phyloP scores from a whole-genome alignment of 2,113 vertebrate species.

The Mungos mungo region DNA sequence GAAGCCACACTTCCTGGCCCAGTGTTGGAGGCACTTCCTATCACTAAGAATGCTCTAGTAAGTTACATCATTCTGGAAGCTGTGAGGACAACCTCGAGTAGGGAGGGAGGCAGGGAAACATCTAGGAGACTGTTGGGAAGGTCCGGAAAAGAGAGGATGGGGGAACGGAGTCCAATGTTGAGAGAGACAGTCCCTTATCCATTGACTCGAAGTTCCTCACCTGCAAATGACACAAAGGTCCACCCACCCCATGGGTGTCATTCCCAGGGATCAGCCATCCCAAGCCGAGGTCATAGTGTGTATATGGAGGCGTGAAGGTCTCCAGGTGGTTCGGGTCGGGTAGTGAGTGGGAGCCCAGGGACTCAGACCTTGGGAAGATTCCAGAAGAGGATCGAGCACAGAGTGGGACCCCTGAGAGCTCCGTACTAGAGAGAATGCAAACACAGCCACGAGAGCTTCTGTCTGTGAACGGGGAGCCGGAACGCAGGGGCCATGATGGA shows the following conservation, averaged over 20 bases:
- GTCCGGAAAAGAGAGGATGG: not conserved
- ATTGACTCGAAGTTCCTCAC: not conserved
- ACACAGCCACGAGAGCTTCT: too few species aligned
- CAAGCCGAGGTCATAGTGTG: not conserved
- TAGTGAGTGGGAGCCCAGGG: not conserved
- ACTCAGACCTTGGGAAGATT: not conserved
- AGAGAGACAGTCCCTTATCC: not conserved
- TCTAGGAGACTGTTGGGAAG: not conserved
- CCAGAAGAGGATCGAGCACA: not conserved
- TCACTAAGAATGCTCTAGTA: not conserved
- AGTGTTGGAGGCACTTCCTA: not conserved
- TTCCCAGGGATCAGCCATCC: not conserved
- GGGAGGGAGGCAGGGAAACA: not conserved
- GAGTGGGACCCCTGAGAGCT: not conserved
- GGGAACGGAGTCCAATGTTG: not conserved
- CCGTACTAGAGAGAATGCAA: not conserved
- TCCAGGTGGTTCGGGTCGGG: not conserved
- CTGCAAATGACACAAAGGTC: not conserved
- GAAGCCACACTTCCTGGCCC: not conserved
- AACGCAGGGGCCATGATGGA: not conserved
- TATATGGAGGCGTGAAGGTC: not conserved
- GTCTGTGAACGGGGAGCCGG: not conserved
- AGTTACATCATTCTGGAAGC: too few species aligned
- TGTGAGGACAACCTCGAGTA: not conserved
- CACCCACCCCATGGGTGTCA: not conserved